Conservation (phyloP, 2,113 vertebrate species). For the Taxidea taxus region DNA sequence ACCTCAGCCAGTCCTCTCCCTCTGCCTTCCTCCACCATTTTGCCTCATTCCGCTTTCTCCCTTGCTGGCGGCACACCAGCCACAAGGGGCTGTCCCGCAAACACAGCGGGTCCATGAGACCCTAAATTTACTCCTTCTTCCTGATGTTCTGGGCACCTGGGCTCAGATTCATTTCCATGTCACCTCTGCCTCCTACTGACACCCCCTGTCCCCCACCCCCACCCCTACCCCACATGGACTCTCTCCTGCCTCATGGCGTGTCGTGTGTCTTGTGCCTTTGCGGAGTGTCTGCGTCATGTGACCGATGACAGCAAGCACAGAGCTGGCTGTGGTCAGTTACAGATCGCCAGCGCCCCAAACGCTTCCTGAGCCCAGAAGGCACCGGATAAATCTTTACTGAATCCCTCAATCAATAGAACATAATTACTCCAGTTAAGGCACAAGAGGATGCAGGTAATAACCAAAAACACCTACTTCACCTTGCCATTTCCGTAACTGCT, state of each 20-base stretch:
- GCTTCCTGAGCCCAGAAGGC: background rate
- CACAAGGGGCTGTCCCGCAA: background rate
- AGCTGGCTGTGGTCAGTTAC: background rate
- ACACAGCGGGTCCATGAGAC: background rate
- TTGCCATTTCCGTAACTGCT: background rate
- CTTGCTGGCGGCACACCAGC: background rate
- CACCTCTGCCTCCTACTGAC: background rate
- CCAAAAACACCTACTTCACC: background rate
- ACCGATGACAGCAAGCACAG: background rate
- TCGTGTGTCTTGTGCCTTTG: fast-evolving
- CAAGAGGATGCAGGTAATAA: background rate
- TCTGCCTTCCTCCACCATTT: fast-evolving
- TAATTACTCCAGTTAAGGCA: background rate
- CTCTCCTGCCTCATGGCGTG: background rate
- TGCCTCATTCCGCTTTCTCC: background rate
- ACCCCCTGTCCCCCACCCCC: too few relatives aligned
- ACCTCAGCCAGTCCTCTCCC: background rate
- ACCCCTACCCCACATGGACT: fast-evolving
- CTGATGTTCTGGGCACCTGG: background rate
- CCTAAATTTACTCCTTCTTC: background rate
- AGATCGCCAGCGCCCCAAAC: background rate
- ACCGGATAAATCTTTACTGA: background rate
- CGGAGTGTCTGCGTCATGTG: fast-evolving
- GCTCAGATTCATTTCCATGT: background rate
- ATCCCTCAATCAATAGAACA: background rate